Conservation (phyloP, 2,888 invertebrate species). For the Scotopteryx bipunctaria region DNA sequence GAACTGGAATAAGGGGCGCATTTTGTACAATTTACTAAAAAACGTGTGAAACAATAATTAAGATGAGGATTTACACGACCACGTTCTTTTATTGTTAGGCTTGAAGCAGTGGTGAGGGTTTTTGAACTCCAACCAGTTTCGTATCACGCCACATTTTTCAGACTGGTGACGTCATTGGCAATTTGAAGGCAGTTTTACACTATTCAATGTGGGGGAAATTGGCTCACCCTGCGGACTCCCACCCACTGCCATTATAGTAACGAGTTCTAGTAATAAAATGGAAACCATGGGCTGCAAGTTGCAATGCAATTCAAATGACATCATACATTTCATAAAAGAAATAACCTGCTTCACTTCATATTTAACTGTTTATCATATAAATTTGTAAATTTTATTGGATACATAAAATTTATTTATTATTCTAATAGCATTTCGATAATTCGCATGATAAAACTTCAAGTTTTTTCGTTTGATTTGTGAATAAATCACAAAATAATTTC, state of each 20-base stretch:
- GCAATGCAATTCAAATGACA: constrained; percentile 4
- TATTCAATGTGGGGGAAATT: constrained; percentile 6
- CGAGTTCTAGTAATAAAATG: neutral
- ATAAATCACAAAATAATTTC: neutral
- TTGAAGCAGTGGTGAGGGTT: neutral
- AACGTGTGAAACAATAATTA: no score
- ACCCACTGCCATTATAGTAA: neutral
- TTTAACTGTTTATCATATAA: no score
- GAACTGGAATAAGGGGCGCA: no score
- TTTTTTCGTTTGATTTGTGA: neutral
- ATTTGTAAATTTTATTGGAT: no score
- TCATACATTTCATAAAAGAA: no score
- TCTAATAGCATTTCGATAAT: no score
- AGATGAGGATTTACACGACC: no score
- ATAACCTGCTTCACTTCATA: no score
- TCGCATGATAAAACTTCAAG: no score
- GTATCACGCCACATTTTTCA: constrained; percentile 11
- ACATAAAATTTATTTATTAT: no score
- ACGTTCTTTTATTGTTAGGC: neutral
- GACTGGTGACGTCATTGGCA: constrained; percentile 26
- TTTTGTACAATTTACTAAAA: no score
- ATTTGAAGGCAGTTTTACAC: constrained; percentile 20
- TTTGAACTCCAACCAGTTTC: constrained; percentile 11
- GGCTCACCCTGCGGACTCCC: constrained; percentile 1
- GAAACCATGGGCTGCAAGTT: neutral